These are phyloP conservation scores for Seriola aureovittata DNA, from an alignment of 2,113 vertebrate genomes.

Conservation along the genomic window DNA sequence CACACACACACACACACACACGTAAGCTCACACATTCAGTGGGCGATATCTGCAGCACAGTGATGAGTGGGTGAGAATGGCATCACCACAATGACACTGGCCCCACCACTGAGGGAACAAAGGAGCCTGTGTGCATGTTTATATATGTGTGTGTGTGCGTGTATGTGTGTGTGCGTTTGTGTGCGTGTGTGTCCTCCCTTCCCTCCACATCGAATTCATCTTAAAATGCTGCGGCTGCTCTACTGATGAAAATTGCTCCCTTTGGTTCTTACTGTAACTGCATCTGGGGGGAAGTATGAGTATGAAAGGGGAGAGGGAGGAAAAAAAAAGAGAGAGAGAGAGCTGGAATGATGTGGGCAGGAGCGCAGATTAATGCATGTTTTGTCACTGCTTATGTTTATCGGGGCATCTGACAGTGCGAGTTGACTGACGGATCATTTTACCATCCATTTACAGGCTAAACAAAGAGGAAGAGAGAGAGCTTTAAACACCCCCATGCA, in stretches of 20 bases:
- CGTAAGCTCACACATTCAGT: conserved; percentile 20
- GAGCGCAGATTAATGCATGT: conserved; percentile 66
- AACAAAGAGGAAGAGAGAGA: conserved; percentile 33
- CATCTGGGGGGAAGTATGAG: conserved; percentile 6
- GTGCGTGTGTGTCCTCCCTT: conserved; percentile 58
- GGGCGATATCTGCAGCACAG: conserved; percentile 49
- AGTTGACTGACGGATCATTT: conserved; percentile 65
- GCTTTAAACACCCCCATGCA: conserved; percentile 59
- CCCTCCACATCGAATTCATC: conserved; percentile 72
- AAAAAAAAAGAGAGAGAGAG: background rate
- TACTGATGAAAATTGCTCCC: conserved; percentile 75
- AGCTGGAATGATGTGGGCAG: conserved; percentile 72
- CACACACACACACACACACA: conserved; percentile 27
- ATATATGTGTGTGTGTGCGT: conserved; percentile 34
- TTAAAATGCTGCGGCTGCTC: conserved; percentile 73
- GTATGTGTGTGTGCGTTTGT: conserved; percentile 42
- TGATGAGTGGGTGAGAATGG: conserved; percentile 71
- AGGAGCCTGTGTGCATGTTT: conserved; percentile 59
- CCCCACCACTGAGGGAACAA: conserved; percentile 61
- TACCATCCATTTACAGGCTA: conserved; percentile 55
- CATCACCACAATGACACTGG: conserved; percentile 62
- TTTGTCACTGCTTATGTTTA: conserved; percentile 63
- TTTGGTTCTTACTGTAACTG: conserved; percentile 71
- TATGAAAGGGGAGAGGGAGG: background rate
- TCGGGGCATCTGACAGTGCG: conserved; percentile 59